Base-by-base conservation (phyloP, 2,113 vertebrate genomes). In the Okapia johnstoni region DNA sequence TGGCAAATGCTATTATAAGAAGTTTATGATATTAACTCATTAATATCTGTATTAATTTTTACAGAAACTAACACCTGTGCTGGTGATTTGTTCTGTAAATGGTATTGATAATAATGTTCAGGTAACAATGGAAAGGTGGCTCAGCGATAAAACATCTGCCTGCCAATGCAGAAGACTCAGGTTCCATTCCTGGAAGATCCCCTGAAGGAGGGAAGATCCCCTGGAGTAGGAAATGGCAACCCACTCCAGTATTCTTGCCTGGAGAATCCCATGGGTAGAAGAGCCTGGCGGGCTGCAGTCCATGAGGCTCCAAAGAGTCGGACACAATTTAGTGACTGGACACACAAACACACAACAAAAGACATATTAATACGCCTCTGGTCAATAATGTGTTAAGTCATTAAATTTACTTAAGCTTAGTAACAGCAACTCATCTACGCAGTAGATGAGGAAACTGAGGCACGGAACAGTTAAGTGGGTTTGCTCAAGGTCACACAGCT, bases 361-460 rank as follows among this genome's bases (percentile, higher is more conserved):
- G 36, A 13, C 66, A 25, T 40, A 73, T 40, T 40, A 23, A 40
- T 13, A 73, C 1, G 6, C 23, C 40, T 76, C 70, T 43, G 70
- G 70, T 76, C 70, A 76, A 76, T 26, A 43, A 15, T 14, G 40
- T 76, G 21, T 43, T 43, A 73, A 73, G 15, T 63, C 50, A n/a
- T 55, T 73, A 80, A 36, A 91, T 80, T 88, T 66, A 93, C 36
- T 33, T 48, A 84, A 25, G 40, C 63, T 11, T 90, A 13, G 1
- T 28, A 86, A 93, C 6, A 83, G 73, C 36, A 94, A 48, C 36
- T 70, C 60, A 79, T 36, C 84, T 23, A 28, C 10, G 13, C 25
- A 61, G 86, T 79, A 90, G 57, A 61, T 30, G 52, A 89, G 26
- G 55, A 79, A 80, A 80, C 48, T 28, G 60, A 92, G 70, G 26